A percentile compares a stretch with the other conserved stretches of the same genome.
Conservation (phyloP, 37 sponge, comb jelly and placozoan species). For the Theonella swinhoei region DNA sequence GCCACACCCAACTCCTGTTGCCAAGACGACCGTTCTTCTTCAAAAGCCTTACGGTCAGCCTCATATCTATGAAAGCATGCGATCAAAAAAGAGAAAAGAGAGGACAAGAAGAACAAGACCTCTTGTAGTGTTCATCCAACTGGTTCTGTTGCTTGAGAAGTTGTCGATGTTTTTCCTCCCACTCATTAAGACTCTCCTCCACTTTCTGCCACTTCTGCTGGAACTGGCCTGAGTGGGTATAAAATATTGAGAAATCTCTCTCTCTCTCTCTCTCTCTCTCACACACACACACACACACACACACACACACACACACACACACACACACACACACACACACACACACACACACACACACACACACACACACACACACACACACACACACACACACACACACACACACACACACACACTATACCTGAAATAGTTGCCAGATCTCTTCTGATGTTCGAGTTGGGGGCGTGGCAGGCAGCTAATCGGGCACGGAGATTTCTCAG, state of each 20-base stretch:
- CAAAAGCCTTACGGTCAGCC: constrained; percentile 38
- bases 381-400: no score
- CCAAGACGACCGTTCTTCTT: constrained; percentile 65
- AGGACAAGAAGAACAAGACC: no score
- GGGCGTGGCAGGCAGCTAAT: constrained; percentile 79
- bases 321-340: no score
- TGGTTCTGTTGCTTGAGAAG: constrained; percentile 50
- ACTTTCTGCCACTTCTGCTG: constrained; percentile 60
- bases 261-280: no score
- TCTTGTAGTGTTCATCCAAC: constrained; percentile 10
- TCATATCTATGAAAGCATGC: constrained; percentile 22
- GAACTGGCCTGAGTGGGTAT: constrained; percentile 23
- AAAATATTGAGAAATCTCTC: no score
- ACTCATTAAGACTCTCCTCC: constrained; percentile 17
- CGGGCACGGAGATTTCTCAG: constrained; percentile 76
- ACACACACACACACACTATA: no score
- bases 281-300: no score
- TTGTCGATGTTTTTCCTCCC: constrained; percentile 29
- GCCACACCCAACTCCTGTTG: constrained; percentile 67
- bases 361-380: no score
- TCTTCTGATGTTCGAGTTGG: constrained; percentile 70
- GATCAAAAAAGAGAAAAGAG: neutral
- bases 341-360: no score
- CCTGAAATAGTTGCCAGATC: constrained; percentile 64
- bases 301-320: no score